Base-by-base conservation (phyloP, 2,113 vertebrate genomes). In the Aspiorhynchus laticeps region DNA sequence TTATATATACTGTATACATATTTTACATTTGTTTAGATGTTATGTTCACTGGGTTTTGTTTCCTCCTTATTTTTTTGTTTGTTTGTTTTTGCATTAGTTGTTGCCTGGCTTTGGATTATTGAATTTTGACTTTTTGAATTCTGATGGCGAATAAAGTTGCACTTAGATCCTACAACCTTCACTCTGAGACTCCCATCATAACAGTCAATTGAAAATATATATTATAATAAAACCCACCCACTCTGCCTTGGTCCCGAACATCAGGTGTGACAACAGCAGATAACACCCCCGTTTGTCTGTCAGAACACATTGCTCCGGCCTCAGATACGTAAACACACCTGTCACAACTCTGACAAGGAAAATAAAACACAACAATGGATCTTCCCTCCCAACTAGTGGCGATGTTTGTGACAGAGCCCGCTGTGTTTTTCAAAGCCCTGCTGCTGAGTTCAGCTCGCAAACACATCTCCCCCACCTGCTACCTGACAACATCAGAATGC, bases 271-370 rank as follows among this genome's bases (percentile, higher is more conserved):
- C 80, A 69, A 71, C 43, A 71, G 10, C 43, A 71, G 81, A 83
- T 76, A 85, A 77, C 84, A 28, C 46, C 41, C 24, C 74, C 26
- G 28, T 85, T 63, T 67, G 38, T 65, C 48, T 65, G 74, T 48
- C 69, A 75, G 84, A 65, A 76, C 5, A 17, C 84, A 48, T 46
- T 33, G 74, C 73, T 77, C 31, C 41, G 28, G 73, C 59, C 56
- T 85, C 83, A 48, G 83, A 84, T 75, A 61, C 51, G 9, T 75
- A 75, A 84, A 77, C 73, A 78, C 56, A 85, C 84, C 74, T 85
- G 84, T 85, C 84, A 85, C 63, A 83, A 83, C 81, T 71, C 56
- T 46, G 84, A 85, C 84, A 67, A 77, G 74, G 56, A 77, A 63
- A 85, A 63, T 71, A 71, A 67, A 71, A 71, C 81, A 71, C 28